Base-by-base conservation (phyloP, 1,140 invertebrate species). In the Drosophila littoralis region DNA sequence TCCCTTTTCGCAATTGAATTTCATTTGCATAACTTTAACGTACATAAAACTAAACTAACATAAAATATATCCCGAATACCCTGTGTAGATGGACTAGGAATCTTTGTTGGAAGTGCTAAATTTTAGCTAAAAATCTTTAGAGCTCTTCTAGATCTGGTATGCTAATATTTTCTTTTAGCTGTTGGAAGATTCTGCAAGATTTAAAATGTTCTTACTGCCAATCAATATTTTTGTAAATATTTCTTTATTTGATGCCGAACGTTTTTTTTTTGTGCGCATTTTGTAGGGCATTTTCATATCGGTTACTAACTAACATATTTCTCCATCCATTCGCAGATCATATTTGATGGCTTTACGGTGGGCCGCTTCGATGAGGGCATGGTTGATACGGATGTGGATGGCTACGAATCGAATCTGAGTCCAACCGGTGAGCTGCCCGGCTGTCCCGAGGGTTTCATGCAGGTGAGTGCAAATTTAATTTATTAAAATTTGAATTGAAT, bases 361-460 rank as follows among this genome's bases (percentile, higher is more conserved):
- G 96, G 96, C 0, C 93, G 95, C 46, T 95, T 96, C 81, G 95
- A 96, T 54, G 92, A 92, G 79, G 92, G 92, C 73, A 90, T 92
- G 89, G 91, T 92, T 50, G 92, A 92, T 69, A 77, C 91, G 43
- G 91, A 92, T 72, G 74, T 90, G 63, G 92, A 92, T 70, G 90
- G 92, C 61, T 92, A 89, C 61, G 92, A 92, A 66, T 79, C 89
- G 64, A 92, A 81, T 75, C 77, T 92, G 12, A 92, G 81, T 71
- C 81, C 92, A 28, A 81, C 79, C 28, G 91, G 89, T n/a, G 36
- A 93, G 92, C 38, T 95, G 93, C 92, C 94, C 92, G 91, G 95
- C 94, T 97, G 96, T 90, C 96, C 96, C 0, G 96, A 97, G 81
- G 96, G 96, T n/a, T 96, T 96, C 92, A 96, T 97, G 94, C 94